phyloP scores from a whole-genome alignment of 2,113 vertebrate species.

The Nymphicus hollandicus region DNA sequence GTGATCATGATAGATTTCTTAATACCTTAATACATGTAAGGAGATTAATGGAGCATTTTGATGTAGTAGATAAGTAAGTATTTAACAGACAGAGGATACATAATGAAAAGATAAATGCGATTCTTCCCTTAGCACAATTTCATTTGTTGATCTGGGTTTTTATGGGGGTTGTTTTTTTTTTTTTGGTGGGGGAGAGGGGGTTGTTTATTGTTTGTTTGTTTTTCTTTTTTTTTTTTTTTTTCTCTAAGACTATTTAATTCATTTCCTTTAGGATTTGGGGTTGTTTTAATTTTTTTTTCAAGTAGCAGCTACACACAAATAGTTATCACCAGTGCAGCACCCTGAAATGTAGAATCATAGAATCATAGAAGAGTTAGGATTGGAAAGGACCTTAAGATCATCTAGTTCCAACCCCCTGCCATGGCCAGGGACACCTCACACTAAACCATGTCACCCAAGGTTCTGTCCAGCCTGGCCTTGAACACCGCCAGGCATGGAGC shows the following conservation, averaged over 20 bases:
- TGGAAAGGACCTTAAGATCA: no score
- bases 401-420: no score
- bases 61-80: background rate
- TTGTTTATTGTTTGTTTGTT: background rate
- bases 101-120: background rate
- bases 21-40: background rate
- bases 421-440: no score
- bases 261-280: background rate
- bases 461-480: no score
- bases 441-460: no score
- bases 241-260: background rate
- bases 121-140: background rate
- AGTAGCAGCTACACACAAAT: background rate
- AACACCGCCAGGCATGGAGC: no score
- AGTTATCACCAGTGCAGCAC: background rate
- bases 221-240: background rate
- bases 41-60: background rate
- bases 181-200: no score
- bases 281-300: background rate
- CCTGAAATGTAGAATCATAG: background rate
- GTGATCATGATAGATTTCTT: background rate
- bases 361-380: no score
- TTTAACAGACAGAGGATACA: background rate
- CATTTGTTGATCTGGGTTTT: rapidly evolving
- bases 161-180: no score